Evolutionary conservation across 2,888 invertebrate genomes (phyloP).

Genomic region (Schrankia costaestrigalis): DNA sequence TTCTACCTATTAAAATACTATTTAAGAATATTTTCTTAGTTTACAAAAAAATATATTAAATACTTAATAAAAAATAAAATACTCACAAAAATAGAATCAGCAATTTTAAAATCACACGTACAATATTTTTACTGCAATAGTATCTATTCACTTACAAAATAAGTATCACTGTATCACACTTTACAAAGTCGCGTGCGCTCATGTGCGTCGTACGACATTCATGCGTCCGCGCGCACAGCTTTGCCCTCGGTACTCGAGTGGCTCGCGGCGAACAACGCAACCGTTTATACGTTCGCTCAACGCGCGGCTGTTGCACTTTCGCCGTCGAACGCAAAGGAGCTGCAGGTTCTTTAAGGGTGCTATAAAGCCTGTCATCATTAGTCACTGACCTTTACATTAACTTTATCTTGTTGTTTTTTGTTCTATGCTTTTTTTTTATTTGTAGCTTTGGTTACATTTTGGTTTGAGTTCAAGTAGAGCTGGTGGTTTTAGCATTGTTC

Average conservation of each 20-base stretch:
- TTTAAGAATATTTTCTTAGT: no score
- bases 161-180: conserved; percentile 38
- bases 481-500: no score
- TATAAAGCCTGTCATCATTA: not conserved
- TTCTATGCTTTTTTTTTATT: not conserved
- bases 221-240: conserved; percentile 51
- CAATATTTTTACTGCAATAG: conserved; percentile 7
- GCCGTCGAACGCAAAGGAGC: conserved; percentile 36
- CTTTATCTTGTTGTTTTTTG: not conserved
- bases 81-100: conserved; percentile 41
- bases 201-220: conserved; percentile 12
- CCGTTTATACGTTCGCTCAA: conserved; percentile 60
- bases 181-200: conserved; percentile 18
- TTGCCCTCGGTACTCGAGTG: conserved; percentile 59
- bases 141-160: conserved; percentile 27
- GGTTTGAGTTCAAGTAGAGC: no score
- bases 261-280: conserved; percentile 46
- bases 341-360: conserved; percentile 5
- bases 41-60: not conserved
- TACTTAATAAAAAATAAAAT: conserved; percentile 5
- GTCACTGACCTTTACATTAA: not conserved
- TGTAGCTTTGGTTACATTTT: no score
- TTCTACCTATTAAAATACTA: no score
- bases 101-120: conserved; percentile 22
- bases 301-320: conserved; percentile 67